Base-by-base conservation (phyloP, 2,888 invertebrate genomes). In the Athripsodes cinereus region DNA sequence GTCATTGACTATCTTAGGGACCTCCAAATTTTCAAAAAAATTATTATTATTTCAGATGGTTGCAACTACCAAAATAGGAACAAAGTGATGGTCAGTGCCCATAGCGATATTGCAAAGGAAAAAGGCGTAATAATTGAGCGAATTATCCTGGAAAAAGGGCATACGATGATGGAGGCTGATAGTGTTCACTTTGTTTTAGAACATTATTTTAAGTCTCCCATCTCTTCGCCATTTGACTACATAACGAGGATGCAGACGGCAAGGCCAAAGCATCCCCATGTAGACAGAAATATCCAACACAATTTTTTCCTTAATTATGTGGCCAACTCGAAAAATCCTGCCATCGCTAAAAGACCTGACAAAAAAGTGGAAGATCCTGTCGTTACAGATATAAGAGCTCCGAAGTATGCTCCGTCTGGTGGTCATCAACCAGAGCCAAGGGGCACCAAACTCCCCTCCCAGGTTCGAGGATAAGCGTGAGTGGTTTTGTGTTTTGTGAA, bases 101-200 rank as follows among this genome's bases (percentile, higher is more conserved):
- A 40, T 34, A 53, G 53, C n/a, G 44, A 53, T 20, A 11, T 20
- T 2, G 40, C 53, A 22, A 46, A 46, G 16, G 46, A 46, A 18
- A 46, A 46, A 16, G n/a, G n/a, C 16, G 6, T 46, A 13, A 16
- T 19, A 10, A 21, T 53, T 19, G 53, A 53, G 18, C 26, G 40
- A 44, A 40, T 35, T 21, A n/a, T 53, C n/a, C 6, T 40, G 1
- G 44, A 53, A 34, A 53, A 53, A 53, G 44, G 53, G 5, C 44
- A 53, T n/a, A 53, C 44, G 34, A 53, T 53, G 53, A 44, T 53
- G 22, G 44, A 44, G 22, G 53, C 53, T 44, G 22, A 53, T 44
- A 44, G 21, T 26, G 22, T 44, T 8, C 53, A 53, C 44, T 53
- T 40, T 16, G 46, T 46, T 11, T 46, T 46, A 18, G 46, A 46